These are phyloP conservation scores for Fringilla coelebs DNA, from an alignment of 2,797 vertebrate genomes.

Conservation along the genomic window DNA sequence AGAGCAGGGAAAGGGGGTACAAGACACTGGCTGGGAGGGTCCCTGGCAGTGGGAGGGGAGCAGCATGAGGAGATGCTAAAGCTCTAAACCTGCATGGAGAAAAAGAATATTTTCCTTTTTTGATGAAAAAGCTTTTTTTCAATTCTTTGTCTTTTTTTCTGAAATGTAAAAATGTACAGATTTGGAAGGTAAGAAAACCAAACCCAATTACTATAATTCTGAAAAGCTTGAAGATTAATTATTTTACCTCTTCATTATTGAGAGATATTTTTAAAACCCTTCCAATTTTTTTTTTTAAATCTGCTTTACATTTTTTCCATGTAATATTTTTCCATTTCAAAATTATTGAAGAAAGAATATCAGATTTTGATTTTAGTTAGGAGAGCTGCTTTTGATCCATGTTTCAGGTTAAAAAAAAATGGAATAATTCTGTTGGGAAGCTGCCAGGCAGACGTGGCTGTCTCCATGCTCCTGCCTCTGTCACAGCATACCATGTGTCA, in stretches of 20 bases:
- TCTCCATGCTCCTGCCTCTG: background rate
- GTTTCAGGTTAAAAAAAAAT: background rate
- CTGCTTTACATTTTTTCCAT: background rate
- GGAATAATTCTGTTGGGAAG: background rate
- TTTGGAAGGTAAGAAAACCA: background rate
- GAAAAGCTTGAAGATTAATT: background rate
- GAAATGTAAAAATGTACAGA: background rate
- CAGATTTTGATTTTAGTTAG: background rate
- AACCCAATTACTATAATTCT: background rate
- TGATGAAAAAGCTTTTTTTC: rapidly evolving
- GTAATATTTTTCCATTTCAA: background rate
- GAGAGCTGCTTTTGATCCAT: background rate
- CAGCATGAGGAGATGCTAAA: background rate
- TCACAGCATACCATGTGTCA: background rate
- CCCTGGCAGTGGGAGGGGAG: background rate
- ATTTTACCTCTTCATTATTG: background rate
- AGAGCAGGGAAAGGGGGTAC: background rate
- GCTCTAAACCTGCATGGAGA: background rate
- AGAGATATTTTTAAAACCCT: rapidly evolving
- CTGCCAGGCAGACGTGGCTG: background rate
- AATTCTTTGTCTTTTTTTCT: background rate
- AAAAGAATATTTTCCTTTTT: background rate
- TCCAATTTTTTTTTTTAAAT: background rate
- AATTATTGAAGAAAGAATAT: background rate
- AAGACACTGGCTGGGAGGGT: background rate